Evolutionary conservation across 2,113 vertebrate genomes (phyloP).

Genomic region (Casuarius casuarius): DNA sequence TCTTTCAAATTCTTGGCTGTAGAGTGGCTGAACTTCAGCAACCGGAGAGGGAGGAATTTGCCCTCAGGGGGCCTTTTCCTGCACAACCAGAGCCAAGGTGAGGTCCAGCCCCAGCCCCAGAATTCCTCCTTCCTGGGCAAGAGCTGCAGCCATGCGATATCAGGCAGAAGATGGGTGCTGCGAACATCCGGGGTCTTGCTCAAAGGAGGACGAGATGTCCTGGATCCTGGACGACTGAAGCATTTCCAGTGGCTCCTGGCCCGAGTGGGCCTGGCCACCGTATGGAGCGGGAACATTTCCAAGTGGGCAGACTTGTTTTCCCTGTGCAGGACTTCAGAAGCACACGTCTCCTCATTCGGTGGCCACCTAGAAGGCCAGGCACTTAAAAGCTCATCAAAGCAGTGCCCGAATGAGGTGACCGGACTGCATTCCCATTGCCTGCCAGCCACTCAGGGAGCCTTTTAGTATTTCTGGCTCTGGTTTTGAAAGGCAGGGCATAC

Average conservation of each 20-base stretch:
- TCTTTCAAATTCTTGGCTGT: neutral
- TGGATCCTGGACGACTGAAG: neutral
- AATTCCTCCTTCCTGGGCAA: neutral
- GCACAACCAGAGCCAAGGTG: neutral
- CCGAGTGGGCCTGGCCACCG: neutral
- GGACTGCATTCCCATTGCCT: accelerated
- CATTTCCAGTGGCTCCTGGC: neutral
- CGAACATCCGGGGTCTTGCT: neutral
- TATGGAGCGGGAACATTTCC: neutral
- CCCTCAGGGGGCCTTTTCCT: accelerated
- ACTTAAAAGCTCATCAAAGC: neutral
- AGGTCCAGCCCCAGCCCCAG: neutral
- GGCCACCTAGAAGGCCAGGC: neutral
- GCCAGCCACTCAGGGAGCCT: neutral
- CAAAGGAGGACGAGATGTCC: neutral
- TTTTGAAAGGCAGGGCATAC: neutral
- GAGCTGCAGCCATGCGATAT: neutral
- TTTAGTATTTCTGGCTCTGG: neutral
- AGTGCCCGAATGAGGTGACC: neutral
- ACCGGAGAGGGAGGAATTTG: neutral
- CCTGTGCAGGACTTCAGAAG: neutral
- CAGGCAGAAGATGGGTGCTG: neutral
- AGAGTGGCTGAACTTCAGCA: neutral
- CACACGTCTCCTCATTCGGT: neutral
- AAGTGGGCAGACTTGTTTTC: accelerated